phyloP scores from a whole-genome alignment of 2,888 invertebrate genomes.

The Lepetodrilus schrolli region DNA sequence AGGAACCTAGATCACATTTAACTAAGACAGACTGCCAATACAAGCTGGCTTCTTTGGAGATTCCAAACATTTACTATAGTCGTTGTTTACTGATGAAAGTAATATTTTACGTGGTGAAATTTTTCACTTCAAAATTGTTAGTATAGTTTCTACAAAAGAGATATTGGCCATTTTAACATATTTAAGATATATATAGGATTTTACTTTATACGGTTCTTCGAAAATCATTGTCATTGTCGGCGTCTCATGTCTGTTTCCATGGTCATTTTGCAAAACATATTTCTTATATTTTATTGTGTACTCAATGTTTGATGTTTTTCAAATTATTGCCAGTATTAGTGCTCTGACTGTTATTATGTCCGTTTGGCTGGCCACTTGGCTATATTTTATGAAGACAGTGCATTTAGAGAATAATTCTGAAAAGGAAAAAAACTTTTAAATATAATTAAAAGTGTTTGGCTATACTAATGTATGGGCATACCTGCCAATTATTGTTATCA shows the following conservation, averaged over 20 bases:
- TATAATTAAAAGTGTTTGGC: too few species aligned
- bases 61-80: too few species aligned
- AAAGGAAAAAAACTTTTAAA: too few species aligned
- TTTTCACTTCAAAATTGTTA: constrained; percentile 11
- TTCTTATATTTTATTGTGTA: constrained; percentile 7
- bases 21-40: too few species aligned
- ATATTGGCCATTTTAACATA: neutral
- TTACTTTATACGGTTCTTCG: neutral
- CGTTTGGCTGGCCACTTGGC: constrained; percentile 10
- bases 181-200: constrained; percentile 2
- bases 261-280: constrained; percentile 1
- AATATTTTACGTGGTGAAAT: neutral
- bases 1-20: too few species aligned
- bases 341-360: constrained; percentile 22
- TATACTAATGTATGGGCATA: too few species aligned
- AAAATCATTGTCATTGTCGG: constrained; percentile 2
- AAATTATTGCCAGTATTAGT: constrained; percentile 7
- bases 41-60: too few species aligned
- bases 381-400: constrained; percentile 15
- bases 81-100: too few species aligned
- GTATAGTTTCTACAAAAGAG: neutral
- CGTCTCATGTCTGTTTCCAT: neutral
- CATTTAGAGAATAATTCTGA: too few species aligned
- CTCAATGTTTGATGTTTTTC: neutral
- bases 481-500: too few species aligned